These are phyloP conservation scores for Australoheros facetus DNA, from an alignment of 2,797 vertebrate genomes.

Conservation along the genomic window DNA sequence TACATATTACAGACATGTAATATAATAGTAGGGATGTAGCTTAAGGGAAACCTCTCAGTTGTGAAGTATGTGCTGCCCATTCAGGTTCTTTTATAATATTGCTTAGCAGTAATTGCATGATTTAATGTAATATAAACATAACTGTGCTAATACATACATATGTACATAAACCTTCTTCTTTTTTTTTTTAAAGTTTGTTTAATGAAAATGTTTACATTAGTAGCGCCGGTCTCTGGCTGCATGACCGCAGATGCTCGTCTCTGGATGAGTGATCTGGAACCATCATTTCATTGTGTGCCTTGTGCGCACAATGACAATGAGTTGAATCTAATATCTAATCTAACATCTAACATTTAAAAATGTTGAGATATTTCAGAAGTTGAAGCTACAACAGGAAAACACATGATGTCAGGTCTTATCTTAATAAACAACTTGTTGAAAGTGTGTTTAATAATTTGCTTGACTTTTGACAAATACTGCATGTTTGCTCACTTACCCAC, in stretches of 20 bases:
- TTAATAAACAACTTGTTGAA: neutral
- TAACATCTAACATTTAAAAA: neutral
- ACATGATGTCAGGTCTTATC: neutral
- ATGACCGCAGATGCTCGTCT: too few relatives aligned
- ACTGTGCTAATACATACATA: neutral
- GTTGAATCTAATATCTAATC: too few relatives aligned
- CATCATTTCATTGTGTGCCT: too few relatives aligned
- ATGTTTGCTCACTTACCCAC: neutral
- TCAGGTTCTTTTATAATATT: conserved; percentile 17
- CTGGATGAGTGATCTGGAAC: too few relatives aligned
- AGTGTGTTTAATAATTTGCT: neutral
- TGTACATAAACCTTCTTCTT: too few relatives aligned
- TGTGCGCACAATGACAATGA: too few relatives aligned
- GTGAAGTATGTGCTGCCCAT: conserved; percentile 9
- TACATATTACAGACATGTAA: conserved; percentile 14
- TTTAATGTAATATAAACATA: conserved; percentile 16
- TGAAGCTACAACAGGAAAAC: neutral
- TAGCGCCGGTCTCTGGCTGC: too few relatives aligned
- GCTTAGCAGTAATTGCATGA: conserved; percentile 23
- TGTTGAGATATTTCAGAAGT: neutral
- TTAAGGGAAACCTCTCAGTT: neutral
- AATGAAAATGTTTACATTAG: too few relatives aligned
- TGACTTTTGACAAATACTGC: neutral
- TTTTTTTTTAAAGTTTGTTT: too few relatives aligned
- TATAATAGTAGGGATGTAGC: neutral